Evolutionary conservation across 2,797 vertebrate species (phyloP).

Genomic region (Gymnothorax reevesii): DNA sequence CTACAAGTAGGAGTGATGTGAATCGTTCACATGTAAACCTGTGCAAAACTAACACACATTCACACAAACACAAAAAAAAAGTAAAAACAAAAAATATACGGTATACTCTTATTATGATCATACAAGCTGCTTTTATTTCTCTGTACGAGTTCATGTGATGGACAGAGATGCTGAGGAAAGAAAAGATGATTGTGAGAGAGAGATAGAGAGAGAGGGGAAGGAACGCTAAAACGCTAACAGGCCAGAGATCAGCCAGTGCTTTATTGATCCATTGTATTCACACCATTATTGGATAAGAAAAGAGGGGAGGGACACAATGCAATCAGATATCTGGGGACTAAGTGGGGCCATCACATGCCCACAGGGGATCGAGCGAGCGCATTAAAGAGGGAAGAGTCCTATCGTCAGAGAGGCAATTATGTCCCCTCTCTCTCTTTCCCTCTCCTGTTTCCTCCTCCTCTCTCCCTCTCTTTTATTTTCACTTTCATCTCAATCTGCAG

Average conservation of each 20-base stretch:
- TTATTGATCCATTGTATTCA: slow-evolving; percentile 68
- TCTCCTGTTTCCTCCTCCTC: slow-evolving; percentile 20
- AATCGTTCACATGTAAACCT: neutral
- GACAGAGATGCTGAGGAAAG: neutral
- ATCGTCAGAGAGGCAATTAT: slow-evolving; percentile 60
- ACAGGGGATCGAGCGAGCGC: slow-evolving; percentile 35
- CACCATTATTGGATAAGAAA: slow-evolving; percentile 73
- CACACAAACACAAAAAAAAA: neutral
- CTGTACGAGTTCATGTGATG: slow-evolving; percentile 6
- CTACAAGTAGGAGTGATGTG: no score
- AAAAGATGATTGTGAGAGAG: neutral
- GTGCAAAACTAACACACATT: neutral
- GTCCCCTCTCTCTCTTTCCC: slow-evolving; percentile 42
- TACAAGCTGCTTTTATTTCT: neutral
- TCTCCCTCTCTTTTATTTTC: neutral
- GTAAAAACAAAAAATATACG: no score
- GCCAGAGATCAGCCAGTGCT: slow-evolving; percentile 46
- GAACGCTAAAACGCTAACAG: slow-evolving; percentile 20
- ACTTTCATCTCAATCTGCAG: neutral
- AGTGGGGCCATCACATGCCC: slow-evolving; percentile 60
- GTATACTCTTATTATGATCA: neutral
- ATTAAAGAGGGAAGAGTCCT: slow-evolving; percentile 60
- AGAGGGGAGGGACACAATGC: slow-evolving; percentile 56
- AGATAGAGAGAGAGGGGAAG: slow-evolving; percentile 40
- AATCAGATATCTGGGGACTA: slow-evolving; percentile 66